Percentiles rank a stretch among this genome's conserved stretches.
These are phyloP conservation scores for Battus philenor DNA, from an alignment of 1,140 invertebrate genomes.

Conservation along the genomic window DNA sequence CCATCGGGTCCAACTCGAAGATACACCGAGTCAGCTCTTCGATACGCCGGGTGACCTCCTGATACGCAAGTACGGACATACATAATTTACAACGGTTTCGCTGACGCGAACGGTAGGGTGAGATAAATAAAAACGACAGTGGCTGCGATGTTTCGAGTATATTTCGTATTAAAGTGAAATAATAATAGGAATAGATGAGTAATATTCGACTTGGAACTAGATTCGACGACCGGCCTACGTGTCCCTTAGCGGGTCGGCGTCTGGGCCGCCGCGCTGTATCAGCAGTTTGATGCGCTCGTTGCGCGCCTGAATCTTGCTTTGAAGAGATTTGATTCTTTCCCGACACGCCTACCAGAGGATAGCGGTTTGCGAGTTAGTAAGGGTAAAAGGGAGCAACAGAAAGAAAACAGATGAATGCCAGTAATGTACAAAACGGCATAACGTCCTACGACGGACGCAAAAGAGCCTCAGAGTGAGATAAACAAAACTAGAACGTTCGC, in stretches of 20 bases:
- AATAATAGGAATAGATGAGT: constrained; percentile 59
- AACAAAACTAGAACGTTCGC: constrained; percentile 64
- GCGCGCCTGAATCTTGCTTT: constrained; percentile 91
- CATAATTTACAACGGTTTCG: constrained; percentile 62
- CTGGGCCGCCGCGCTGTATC: constrained; percentile 88
- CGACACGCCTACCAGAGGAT: constrained; percentile 84
- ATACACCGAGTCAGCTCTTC: constrained; percentile 81
- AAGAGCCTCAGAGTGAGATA: constrained; percentile 40
- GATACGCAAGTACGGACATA: constrained; percentile 79
- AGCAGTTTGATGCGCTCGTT: constrained; percentile 91
- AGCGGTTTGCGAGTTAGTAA: constrained; percentile 61
- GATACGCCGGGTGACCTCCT: constrained; percentile 83
- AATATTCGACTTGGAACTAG: constrained; percentile 50
- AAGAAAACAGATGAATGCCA: constrained; percentile 77
- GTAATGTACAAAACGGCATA: constrained; percentile 44
- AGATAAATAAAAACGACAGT: constrained; percentile 61
- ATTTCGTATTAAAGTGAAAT: constrained; percentile 52
- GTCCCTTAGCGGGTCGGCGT: constrained; percentile 81
- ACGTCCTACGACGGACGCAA: constrained; percentile 30
- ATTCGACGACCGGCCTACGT: constrained; percentile 61
- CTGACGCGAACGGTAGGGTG: constrained; percentile 39
- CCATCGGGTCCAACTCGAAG: constrained; percentile 82
- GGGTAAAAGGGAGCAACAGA: constrained; percentile 76
- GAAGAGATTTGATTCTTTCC: constrained; percentile 89
- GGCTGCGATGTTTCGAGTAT: constrained; percentile 66